These are phyloP conservation scores for Marmota monax DNA, from an alignment of 2,113 vertebrate genomes.

Conservation along the genomic window DNA sequence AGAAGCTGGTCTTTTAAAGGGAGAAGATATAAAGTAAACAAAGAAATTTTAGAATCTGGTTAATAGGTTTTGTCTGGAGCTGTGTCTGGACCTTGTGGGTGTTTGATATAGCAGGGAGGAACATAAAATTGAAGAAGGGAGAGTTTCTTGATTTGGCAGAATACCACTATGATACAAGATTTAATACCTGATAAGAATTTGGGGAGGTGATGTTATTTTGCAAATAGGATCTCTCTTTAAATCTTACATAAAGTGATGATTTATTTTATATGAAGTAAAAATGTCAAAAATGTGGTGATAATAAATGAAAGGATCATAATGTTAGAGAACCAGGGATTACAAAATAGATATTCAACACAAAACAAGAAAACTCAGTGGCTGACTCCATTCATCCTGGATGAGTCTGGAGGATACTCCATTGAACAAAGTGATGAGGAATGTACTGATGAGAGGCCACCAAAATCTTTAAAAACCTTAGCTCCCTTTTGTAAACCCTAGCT, in stretches of 20 bases:
- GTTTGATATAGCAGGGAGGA: neutral
- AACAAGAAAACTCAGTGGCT: neutral
- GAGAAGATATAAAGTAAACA: neutral
- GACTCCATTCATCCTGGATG: neutral
- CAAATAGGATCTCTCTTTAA: neutral
- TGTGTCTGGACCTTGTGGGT: neutral
- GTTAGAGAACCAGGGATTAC: neutral
- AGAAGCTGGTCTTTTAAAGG: neutral
- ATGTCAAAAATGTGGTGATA: neutral
- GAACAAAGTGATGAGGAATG: neutral
- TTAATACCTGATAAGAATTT: neutral
- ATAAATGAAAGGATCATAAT: neutral
- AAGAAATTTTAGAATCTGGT: neutral
- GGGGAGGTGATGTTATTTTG: neutral
- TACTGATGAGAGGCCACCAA: accelerated
- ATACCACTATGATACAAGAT: neutral
- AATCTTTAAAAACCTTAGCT: neutral
- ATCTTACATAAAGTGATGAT: neutral
- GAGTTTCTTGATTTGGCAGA: neutral
- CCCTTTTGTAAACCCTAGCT: neutral
- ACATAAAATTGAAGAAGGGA: neutral
- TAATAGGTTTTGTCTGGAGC: neutral
- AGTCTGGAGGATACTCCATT: neutral
- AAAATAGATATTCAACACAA: neutral
- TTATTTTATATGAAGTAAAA: neutral